Evolutionary conservation across 2,888 invertebrate genomes (phyloP), one percentile per base, ranked within the genome.

Genomic region (Melanchra persicariae): DNA sequence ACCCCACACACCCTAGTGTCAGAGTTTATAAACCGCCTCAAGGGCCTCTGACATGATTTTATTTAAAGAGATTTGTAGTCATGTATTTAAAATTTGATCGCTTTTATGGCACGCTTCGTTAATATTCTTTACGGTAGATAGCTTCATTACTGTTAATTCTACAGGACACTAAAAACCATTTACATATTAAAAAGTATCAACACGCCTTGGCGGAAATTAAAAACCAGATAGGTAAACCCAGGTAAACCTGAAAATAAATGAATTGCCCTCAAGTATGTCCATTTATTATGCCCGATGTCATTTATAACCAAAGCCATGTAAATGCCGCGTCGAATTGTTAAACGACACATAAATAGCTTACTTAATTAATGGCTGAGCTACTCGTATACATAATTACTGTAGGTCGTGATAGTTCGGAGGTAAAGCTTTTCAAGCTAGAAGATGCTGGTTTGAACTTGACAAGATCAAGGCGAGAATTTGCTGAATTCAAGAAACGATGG

Each of bases 281-380:
- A 80, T 74, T 74, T 63, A 77, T 80, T 74, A 80, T 51, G 43
- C 19, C 15, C 67, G 54, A 49, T 30, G 67, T 66, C 60, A 80
- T 66, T 74, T 67, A 59, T 77, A 26, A 47, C 34, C 49, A 22
- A 60, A 37, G 51, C n/a, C 57, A 52, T 73, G 74, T 73, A 65
- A 67, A 59, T 43, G 40, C 63, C 63, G 67, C 59, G 59, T 51
- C 62, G 75, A 77, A 79, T 74, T 62, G 61, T 66, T 68, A 74
- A 66, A 66, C 40, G 65, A 54, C 22, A 45, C 61, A 51, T 37
- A 67, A 63, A 74, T 43, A 43, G 19, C 57, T 45, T 60, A 61
- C 74, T 72, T 69, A 71, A 74, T 79, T 60, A 62, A 70, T 67
- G 57, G 40, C 19, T 5, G 37, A 34, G 24, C 55, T 40, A 26